Evolutionary conservation across 2,113 vertebrate genomes (phyloP), one percentile per base, ranked within the genome.

Genomic region (Porphyrio hochstetteri): DNA sequence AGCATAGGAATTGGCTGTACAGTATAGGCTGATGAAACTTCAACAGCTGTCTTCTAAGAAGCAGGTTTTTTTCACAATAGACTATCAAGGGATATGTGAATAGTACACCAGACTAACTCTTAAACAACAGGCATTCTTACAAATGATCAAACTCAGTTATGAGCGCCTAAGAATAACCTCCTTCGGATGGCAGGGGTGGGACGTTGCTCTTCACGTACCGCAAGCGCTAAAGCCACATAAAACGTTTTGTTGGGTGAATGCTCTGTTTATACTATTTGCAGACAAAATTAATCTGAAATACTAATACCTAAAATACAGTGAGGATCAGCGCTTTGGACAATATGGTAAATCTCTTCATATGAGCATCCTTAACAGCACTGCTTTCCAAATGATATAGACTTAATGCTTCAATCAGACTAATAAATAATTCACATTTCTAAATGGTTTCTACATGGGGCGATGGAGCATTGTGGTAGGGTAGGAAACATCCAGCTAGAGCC

Each of bases 21-120:
- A 16, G 82, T 36, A 19, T 52, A 80, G 90, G 78, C 65, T 97
- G 91, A 91, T 1, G 46, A 96, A 97, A 96, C 60, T 89, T 88
- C 86, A 97, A 95, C 94, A 97, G 95, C 96, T 97, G 95, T 93
- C 93, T 96, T 94, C 63, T 33, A 89, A 94, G 92, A 92, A 84
- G 75, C 71, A 57, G 65, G 15, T 86, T 94, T 86, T 92, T 90
- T 95, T 89, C 79, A 60, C 70, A 88, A 40, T 55, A 89, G 60
- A 67, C 80, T 93, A 86, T 86, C 93, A 94, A 97, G 97, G 91
- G 91, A 96, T 78, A 35, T 63, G 59, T 60, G 78, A 88, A 75
- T 53, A 76, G 78, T 48, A 74, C 79, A 90, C 71, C 75, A 90
- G 50, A 82, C 80, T 93, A 59, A 93, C 79, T 78, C 95, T 92